Conservation (phyloP, 2,888 invertebrate genomes). For the Torymus aiolomorphi region DNA sequence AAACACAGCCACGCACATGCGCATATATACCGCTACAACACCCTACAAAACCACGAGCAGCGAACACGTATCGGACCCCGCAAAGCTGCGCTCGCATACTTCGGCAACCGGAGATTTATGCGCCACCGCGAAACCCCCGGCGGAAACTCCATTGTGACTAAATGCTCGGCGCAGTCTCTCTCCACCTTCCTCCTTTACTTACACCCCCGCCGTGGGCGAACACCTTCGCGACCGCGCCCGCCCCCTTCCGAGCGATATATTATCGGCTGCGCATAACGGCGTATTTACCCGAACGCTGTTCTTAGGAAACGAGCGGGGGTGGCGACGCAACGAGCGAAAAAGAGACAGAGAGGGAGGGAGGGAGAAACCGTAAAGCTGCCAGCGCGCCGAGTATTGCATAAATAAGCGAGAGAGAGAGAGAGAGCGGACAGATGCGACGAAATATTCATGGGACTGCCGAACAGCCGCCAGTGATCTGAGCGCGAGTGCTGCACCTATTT, state of each 20-base stretch:
- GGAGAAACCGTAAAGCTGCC: conserved; percentile 72
- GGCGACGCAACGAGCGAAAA: not conserved
- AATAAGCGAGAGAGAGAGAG: conserved; percentile 67
- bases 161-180: conserved; percentile 10
- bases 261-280: not conserved
- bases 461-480: not conserved
- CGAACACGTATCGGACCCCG: no score
- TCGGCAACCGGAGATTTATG: no score
- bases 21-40: no score
- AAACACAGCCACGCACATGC: no score
- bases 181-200: not conserved
- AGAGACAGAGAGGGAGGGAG: not conserved
- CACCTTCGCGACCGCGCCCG: conserved; percentile 19
- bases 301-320: not conserved
- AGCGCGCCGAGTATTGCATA: conserved; percentile 75
- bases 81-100: no score
- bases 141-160: conserved; percentile 15
- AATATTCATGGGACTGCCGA: conserved; percentile 72
- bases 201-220: conserved; percentile 1
- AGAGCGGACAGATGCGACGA: conserved; percentile 62
- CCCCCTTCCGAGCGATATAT: conserved; percentile 17
- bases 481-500: not conserved
- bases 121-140: no score
- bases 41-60: no score
- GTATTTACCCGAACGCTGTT: conserved; percentile 26